Evolutionary conservation across 1,140 invertebrate genomes (phyloP).

Genomic region (Conus ventricosus): DNA sequence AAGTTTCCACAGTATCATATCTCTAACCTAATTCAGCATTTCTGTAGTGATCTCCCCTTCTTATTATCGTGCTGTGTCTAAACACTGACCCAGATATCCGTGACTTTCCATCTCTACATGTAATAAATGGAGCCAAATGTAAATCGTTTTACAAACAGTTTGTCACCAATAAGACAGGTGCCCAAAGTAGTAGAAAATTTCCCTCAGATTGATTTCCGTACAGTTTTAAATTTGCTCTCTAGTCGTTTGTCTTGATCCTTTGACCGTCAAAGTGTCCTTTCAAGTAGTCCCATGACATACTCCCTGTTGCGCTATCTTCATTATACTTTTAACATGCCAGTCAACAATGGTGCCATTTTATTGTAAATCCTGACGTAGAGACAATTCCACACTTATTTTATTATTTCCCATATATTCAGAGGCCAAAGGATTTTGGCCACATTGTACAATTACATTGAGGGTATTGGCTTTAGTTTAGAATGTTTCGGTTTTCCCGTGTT

Average conservation of each 20-base stretch:
- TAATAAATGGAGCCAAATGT: neutral
- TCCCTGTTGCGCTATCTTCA: neutral
- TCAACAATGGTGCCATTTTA: neutral
- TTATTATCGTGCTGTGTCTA: neutral
- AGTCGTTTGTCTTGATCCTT: neutral
- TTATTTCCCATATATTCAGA: neutral
- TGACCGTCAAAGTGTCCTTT: neutral
- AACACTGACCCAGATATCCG: neutral
- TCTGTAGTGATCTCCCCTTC: neutral
- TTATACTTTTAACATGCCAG: neutral
- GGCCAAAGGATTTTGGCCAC: neutral
- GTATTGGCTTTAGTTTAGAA: neutral
- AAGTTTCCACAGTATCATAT: neutral
- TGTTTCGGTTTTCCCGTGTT: neutral
- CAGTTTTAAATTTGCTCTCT: neutral
- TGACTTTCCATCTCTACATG: no score
- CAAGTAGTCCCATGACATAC: neutral
- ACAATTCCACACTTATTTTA: no score
- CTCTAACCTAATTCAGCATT: neutral
- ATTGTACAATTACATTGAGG: neutral
- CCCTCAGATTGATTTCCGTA: neutral
- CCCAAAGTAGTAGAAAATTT: neutral
- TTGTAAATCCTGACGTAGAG: neutral
- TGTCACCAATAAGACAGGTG: neutral
- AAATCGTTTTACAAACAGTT: neutral